These are phyloP conservation scores for Cephus runcator DNA, from an alignment of 2,888 invertebrate genomes.

Conservation along the genomic window DNA sequence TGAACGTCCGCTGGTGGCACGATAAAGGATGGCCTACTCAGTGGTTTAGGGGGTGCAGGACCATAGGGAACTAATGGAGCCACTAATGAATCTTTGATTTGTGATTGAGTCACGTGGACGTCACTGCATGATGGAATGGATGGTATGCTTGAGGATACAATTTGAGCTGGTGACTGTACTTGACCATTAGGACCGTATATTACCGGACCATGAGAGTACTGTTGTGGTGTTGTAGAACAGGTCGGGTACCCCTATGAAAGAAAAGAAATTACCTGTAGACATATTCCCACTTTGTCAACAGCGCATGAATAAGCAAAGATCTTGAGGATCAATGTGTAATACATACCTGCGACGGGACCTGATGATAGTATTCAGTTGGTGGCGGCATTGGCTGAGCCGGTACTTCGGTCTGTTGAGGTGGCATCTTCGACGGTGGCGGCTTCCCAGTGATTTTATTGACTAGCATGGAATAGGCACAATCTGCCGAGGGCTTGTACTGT, in stretches of 20 bases:
- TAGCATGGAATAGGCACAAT: constrained; percentile 89
- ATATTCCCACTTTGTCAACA: not conserved
- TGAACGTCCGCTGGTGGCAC: constrained; percentile 85
- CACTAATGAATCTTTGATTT: constrained; percentile 38
- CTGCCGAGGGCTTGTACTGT: constrained; percentile 83
- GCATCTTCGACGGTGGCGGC: constrained; percentile 53
- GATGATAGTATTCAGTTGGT: constrained; percentile 48
- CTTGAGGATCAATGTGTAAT: too few species aligned
- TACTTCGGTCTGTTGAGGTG: constrained; percentile 38
- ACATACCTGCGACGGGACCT: constrained; percentile 48
- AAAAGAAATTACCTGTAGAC: not conserved
- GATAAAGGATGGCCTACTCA: constrained; percentile 67
- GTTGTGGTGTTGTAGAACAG: constrained; percentile 52
- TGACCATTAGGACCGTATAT: constrained; percentile 56
- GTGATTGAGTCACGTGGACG: constrained; percentile 23
- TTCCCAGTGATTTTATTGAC: constrained; percentile 86
- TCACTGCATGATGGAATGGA: constrained; percentile 16
- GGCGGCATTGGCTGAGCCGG: constrained; percentile 43
- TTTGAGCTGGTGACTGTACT: constrained; percentile 32
- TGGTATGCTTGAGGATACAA: constrained; percentile 19
- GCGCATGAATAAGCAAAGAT: too few species aligned
- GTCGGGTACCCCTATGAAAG: constrained; percentile 44
- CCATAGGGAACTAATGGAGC: constrained; percentile 59
- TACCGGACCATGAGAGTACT: constrained; percentile 61
- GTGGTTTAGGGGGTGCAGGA: constrained; percentile 51